Base-by-base conservation (phyloP, 2,113 vertebrate species). In the Smithornis capensis region DNA sequence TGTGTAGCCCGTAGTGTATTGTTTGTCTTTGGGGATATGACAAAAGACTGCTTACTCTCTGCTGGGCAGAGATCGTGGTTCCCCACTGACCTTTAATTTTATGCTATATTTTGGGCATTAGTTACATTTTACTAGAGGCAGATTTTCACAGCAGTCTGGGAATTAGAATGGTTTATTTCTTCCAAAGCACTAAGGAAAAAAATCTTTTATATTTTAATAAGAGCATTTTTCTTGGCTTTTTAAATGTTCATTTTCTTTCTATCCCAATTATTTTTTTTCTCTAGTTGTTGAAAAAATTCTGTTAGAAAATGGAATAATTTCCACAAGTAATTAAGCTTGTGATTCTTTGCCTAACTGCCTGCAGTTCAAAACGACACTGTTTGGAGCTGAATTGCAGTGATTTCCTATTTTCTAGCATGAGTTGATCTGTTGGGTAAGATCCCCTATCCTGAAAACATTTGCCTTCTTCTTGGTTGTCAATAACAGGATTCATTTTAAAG, bases 31-130 rank as follows among this genome's bases (percentile, higher is more conserved):
- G 75, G 76, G 92, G 76, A 62, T 78, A 53, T 68, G 60, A 83
- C 53, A 80, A 83, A 93, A 92, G 25, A 31, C 56, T 87, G 29
- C 83, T 63, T 93, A 24, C 52, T 94, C 12, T 88, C 84, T 79
- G 47, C 73, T 90, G 93, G 90, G 88, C 55, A 68, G 64, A 78
- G n/a, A 88, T 90, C 64, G 92, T 12, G 2, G 40, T 82, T 96
- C 82, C 92, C 86, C 87, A 57, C 77, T 96, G 92, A 89, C 90
- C 93, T 92, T 87, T 90, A 92, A 85, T 95, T 91, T 89, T 91
- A 85, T 52, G 79, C 71, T 86, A 1, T 63, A 33, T 96, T 94
- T 90, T 88, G 83, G 76, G 76, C 0, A 0, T 86, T 95, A 90
- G 76, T 90, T 96, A 47, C 68, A 50, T 95, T 91, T 89, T 64